Evolutionary conservation across 2,888 invertebrate species (phyloP), one percentile per base, ranked within the genome.

Genomic region (Alitta virens): DNA sequence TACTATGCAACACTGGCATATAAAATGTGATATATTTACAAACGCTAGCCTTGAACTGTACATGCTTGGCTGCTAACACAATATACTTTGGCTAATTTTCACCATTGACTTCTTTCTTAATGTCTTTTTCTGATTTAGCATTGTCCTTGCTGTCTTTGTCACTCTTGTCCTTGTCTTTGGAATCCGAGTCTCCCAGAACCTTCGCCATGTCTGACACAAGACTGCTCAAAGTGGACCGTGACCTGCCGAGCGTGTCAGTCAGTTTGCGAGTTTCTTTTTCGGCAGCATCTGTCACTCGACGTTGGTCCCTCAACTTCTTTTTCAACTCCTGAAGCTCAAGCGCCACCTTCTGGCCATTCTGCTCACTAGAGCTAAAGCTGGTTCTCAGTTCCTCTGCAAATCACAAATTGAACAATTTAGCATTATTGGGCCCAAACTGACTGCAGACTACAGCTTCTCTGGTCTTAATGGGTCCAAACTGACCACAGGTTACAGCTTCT

Each of bases 281-380:
- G 0, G 63, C 59, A 5, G 50, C n/a, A 5, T 70, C 68, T 12
- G 64, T 61, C 23, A 18, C 14, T 23, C 63, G 60, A 25, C 56
- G 52, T 54, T 70, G 68, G 16, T 70, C 70, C 1, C 67, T 57
- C 27, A 70, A 58, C 26, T 63, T 60, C 57, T 63, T 64, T 57
- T 69, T 70, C 56, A 70, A 56, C 38, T 70, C 68, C 27, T 57
- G 60, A 42, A 88, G 75, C 74, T 89, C 89, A 1, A 84, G 79
- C 46, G 86, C 85, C 26, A 89, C 80, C 74, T 86, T 87, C 75
- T 87, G 87, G 43, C 86, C 85, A 53, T 82, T 85, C 62, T 79
- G 85, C 63, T 83, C 85, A 40, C 86, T 85, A 73, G 86, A 86
- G n/a, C 78, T 78, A 55, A 86, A 85, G 69, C 85, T 86, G 14